Evolutionary conservation across 2,113 vertebrate species (phyloP).

Genomic region (Rhabdornis inornatus): DNA sequence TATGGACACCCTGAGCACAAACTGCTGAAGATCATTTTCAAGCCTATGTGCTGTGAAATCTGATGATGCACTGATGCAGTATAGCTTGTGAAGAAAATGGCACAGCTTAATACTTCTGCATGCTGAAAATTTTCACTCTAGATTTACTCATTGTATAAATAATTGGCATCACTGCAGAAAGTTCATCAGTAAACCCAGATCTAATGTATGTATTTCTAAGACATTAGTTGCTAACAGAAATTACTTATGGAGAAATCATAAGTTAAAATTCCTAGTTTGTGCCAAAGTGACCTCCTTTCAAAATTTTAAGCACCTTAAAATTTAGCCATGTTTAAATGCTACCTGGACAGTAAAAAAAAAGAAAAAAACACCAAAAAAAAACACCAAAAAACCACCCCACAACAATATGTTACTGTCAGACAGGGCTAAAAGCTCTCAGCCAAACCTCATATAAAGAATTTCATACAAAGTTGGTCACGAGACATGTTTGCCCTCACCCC

Average conservation of each 20-base stretch:
- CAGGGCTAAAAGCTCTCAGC: neutral
- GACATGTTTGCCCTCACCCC: neutral
- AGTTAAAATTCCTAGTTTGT: neutral
- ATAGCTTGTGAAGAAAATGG: neutral
- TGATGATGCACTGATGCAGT: neutral
- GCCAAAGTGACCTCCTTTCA: neutral
- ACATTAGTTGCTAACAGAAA: neutral
- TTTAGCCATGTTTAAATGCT: neutral
- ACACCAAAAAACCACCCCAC: neutral
- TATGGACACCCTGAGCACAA: neutral
- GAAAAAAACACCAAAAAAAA: too few species aligned
- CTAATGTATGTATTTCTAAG: neutral
- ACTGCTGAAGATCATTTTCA: conserved; percentile 8
- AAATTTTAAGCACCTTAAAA: neutral
- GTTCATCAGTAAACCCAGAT: neutral
- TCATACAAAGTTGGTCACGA: neutral
- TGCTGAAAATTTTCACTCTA: neutral
- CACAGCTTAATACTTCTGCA: neutral
- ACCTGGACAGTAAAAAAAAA: neutral
- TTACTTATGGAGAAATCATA: neutral
- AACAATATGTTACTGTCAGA: neutral
- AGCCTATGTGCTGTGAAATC: neutral
- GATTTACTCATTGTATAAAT: neutral
- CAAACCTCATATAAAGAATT: neutral
- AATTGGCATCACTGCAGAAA: neutral